phyloP scores from a whole-genome alignment of 2,888 invertebrate species.

The Eupithecia exiguata region DNA sequence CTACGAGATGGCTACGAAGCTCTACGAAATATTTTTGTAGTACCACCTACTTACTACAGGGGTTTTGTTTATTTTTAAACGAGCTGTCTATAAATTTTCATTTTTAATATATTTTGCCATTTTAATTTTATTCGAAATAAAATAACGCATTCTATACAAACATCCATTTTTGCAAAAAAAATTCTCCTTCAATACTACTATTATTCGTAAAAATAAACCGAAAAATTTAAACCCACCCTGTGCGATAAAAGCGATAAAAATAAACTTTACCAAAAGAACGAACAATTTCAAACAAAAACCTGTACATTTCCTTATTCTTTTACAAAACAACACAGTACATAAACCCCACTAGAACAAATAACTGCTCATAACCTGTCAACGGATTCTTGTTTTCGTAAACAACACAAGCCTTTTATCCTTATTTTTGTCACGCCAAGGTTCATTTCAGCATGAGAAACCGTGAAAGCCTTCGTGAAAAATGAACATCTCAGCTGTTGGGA shows the following conservation, averaged over 20 bases:
- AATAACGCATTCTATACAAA: not conserved
- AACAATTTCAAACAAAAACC: constrained; percentile 9
- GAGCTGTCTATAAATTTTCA: not conserved
- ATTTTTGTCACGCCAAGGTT: constrained; percentile 47
- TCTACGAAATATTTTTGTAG: constrained; percentile 40
- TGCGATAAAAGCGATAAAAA: not conserved
- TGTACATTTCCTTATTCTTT: constrained; percentile 25
- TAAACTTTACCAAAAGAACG: not conserved
- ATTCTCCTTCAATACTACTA: too few relatives aligned
- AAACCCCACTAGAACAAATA: constrained; percentile 56
- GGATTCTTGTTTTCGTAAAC: constrained; percentile 51
- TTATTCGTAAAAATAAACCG: not conserved
- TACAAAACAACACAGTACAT: constrained; percentile 33
- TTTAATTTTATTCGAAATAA: not conserved
- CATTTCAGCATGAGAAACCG: constrained; percentile 44
- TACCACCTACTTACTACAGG: too few relatives aligned
- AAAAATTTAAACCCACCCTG: not conserved
- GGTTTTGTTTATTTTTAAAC: not conserved
- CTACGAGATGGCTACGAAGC: constrained; percentile 53
- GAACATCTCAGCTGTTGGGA: constrained; percentile 76
- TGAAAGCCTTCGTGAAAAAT: constrained; percentile 72
- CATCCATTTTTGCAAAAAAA: not conserved
- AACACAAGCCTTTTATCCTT: constrained; percentile 37
- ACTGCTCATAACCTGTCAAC: constrained; percentile 74
- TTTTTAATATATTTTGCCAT: not conserved